Percentiles rank a stretch among this genome's conserved stretches.
These are phyloP conservation scores for Percina caprodes DNA, from an alignment of 2,113 vertebrate species.

Conservation along the genomic window DNA sequence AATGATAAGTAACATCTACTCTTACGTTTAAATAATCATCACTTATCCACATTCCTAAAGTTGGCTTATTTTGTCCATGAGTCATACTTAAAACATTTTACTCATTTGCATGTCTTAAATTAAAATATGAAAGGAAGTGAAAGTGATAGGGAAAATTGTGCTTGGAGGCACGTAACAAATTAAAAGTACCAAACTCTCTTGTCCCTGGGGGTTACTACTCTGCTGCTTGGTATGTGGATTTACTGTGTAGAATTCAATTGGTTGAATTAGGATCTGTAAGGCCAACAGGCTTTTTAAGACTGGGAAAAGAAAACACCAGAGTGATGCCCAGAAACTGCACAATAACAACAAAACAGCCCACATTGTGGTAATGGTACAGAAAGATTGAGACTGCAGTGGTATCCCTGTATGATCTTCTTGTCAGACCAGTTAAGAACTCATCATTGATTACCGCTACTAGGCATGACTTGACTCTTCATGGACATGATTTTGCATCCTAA, in stretches of 20 bases:
- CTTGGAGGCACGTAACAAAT: background rate
- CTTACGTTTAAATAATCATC: background rate
- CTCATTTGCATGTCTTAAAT: background rate
- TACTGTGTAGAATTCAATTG: background rate
- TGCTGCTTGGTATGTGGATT: slow-evolving; percentile 7
- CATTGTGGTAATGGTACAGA: slow-evolving; percentile 12
- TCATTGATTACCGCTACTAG: background rate
- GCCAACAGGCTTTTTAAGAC: background rate
- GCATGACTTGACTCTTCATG: background rate
- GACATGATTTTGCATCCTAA: slow-evolving; percentile 10
- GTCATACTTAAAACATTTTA: background rate
- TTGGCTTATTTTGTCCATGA: background rate
- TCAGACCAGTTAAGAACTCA: background rate
- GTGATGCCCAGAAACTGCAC: slow-evolving; percentile 21
- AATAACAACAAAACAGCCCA: slow-evolving; percentile 11
- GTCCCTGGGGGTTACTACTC: background rate
- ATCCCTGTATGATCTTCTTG: slow-evolving; percentile 12
- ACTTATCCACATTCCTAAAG: background rate
- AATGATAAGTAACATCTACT: background rate
- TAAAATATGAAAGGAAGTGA: background rate
- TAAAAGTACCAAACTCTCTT: slow-evolving; percentile 1
- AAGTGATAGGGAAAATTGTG: background rate
- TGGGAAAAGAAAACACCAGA: slow-evolving; percentile 14
- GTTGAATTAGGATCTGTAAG: slow-evolving; percentile 4
- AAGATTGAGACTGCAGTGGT: slow-evolving; percentile 12